Conservation (phyloP, 2,797 vertebrate genomes). For the Odontamblyopus lacepedii region DNA sequence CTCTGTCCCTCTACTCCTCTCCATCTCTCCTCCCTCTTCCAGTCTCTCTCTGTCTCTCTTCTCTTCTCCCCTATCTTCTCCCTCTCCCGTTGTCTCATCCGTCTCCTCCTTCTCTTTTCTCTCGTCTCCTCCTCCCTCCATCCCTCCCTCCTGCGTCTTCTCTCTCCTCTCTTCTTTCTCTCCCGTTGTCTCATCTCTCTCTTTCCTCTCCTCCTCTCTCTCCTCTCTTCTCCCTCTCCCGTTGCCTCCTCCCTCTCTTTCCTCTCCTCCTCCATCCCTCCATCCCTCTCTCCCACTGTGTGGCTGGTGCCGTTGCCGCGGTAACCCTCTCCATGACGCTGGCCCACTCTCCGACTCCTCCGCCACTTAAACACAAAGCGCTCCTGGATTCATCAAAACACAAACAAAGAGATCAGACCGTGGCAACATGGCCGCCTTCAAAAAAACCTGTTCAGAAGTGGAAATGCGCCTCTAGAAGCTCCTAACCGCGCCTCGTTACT, state of each 20-base stretch:
- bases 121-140: background rate
- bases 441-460: background rate
- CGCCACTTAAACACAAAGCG: conserved; percentile 42
- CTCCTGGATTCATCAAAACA: conserved; percentile 6
- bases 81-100: background rate
- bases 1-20: no score
- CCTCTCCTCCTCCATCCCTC: background rate
- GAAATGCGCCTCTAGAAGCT: background rate
- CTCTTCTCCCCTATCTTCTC: no score
- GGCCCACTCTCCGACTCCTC: conserved; percentile 68
- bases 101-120: background rate
- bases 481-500: background rate
- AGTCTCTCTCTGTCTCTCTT: no score
- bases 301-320: conserved; percentile 78
- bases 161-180: no score
- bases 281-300: conserved; percentile 42
- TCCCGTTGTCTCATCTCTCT: background rate
- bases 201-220: no score
- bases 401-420: conserved; percentile 7
- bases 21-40: no score
- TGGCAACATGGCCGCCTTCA: background rate
- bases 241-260: background rate
- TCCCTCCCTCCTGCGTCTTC: no score
- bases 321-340: conserved; percentile 72
- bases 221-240: background rate